These are phyloP conservation scores for Enteromius fasciolatus DNA, from an alignment of 2,797 vertebrate genomes.

Conservation along the genomic window DNA sequence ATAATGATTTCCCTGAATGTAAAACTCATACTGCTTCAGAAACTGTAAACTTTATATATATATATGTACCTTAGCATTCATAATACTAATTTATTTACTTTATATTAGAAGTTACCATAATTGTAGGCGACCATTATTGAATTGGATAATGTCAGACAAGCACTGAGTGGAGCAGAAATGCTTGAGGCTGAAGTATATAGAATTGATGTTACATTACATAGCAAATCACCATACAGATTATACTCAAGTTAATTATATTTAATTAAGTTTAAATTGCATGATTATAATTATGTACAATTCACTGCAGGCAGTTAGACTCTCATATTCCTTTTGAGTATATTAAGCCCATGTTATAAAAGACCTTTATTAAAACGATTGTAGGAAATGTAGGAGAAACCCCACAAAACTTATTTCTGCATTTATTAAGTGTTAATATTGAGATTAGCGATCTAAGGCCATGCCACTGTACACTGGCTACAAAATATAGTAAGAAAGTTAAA, in stretches of 20 bases:
- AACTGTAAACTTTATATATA: not conserved
- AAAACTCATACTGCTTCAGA: not conserved
- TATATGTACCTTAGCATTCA: not conserved
- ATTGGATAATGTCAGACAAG: not conserved
- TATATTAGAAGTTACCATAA: not conserved
- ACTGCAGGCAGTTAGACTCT: not conserved
- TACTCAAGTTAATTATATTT: slow-evolving; percentile 11
- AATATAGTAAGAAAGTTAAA: not conserved
- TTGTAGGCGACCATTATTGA: not conserved
- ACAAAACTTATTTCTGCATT: slow-evolving; percentile 5
- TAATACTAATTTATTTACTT: not conserved
- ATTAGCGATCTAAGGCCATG: not conserved
- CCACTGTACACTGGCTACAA: not conserved
- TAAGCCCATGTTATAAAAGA: not conserved
- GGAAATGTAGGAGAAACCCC: not conserved
- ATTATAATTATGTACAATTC: slow-evolving; percentile 1
- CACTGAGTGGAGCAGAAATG: not conserved
- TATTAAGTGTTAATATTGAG: not conserved
- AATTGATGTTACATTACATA: slow-evolving; percentile 19
- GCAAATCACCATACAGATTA: slow-evolving; percentile 5
- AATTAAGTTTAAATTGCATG: slow-evolving; percentile 9
- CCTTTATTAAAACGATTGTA: not conserved
- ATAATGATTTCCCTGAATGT: not conserved
- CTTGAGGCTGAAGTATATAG: slow-evolving; percentile 1
- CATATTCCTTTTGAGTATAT: not conserved